A percentile compares a stretch with the other conserved stretches of the same genome.
Conservation (phyloP, 2,797 vertebrate genomes). For the Amniataba percoides region DNA sequence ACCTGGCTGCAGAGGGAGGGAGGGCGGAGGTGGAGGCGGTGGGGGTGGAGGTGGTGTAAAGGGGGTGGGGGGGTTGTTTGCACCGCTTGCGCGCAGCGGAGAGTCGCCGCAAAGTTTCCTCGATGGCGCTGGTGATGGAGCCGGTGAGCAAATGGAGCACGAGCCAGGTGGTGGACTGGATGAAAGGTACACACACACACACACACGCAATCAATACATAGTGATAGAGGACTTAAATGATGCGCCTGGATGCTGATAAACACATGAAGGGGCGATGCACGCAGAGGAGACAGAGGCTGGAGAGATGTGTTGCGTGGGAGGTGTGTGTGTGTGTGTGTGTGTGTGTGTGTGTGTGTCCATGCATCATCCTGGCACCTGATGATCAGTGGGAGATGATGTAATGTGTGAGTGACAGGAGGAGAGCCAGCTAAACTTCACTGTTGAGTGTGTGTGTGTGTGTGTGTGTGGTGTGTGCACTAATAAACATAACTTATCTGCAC, state of each 20-base stretch:
- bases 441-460: not conserved
- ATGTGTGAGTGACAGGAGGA: constrained; percentile 61
- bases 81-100: constrained; percentile 54
- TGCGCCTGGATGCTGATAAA: not conserved
- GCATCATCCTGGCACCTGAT: constrained; percentile 71
- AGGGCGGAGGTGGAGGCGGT: not conserved
- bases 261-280: not conserved
- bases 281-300: constrained; percentile 35
- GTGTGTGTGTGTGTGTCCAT: constrained; percentile 35
- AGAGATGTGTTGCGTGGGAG: constrained; percentile 54
- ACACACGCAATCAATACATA: not conserved
- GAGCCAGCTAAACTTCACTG: constrained; percentile 48
- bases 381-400: constrained; percentile 71
- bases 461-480: no score
- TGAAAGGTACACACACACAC: constrained; percentile 89
- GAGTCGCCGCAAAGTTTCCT: constrained; percentile 83
- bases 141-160: constrained; percentile 98
- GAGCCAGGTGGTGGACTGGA: constrained; percentile 97
- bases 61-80: constrained; percentile 46
- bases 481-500: no score
- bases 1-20: constrained; percentile 58
- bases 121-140: constrained; percentile 97
- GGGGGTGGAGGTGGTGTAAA: no score
- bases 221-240: no score
- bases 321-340: constrained; percentile 45